A percentile compares a stretch with the other conserved stretches of the same genome.
Conservation (phyloP, 2,888 invertebrate genomes). For the Diploptera punctata region DNA sequence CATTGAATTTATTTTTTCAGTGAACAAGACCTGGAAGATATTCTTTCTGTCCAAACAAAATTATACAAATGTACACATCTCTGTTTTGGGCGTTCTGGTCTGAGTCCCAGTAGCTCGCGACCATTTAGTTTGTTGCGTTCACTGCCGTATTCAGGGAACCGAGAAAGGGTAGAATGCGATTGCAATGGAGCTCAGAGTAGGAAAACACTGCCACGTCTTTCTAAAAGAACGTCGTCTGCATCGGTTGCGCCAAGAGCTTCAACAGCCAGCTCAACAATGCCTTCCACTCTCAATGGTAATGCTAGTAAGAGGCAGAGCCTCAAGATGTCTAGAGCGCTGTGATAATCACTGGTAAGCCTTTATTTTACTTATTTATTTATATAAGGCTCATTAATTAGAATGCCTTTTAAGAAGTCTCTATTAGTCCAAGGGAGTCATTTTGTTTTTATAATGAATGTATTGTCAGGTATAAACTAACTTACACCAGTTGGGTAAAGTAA, state of each 20-base stretch:
- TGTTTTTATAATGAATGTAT: no score
- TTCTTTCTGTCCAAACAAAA: constrained; percentile 66
- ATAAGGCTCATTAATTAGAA: no score
- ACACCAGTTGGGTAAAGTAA: no score
- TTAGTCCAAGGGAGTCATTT: no score
- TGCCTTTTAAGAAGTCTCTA: no score
- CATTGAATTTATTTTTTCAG: constrained; percentile 54
- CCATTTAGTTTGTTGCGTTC: constrained; percentile 34
- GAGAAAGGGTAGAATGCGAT: constrained; percentile 9
- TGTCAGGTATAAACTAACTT: no score
- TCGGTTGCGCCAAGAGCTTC: not conserved
- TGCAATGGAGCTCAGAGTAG: not conserved
- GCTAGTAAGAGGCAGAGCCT: constrained; percentile 35
- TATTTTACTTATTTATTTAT: no score
- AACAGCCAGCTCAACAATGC: not conserved
- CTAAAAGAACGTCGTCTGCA: not conserved
- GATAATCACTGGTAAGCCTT: no score
- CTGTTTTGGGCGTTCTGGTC: constrained; percentile 64
- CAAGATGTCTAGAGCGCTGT: constrained; percentile 38
- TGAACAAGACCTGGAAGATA: constrained; percentile 76
- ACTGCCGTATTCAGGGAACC: constrained; percentile 8
- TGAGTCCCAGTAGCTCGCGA: constrained; percentile 34
- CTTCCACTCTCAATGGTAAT: constrained; percentile 9
- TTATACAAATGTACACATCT: constrained; percentile 65
- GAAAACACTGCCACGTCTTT: constrained; percentile 17